A percentile compares a stretch with the other conserved stretches of the same genome.
Evolutionary conservation across 2,113 vertebrate species (phyloP).

Genomic region (Buteo buteo): DNA sequence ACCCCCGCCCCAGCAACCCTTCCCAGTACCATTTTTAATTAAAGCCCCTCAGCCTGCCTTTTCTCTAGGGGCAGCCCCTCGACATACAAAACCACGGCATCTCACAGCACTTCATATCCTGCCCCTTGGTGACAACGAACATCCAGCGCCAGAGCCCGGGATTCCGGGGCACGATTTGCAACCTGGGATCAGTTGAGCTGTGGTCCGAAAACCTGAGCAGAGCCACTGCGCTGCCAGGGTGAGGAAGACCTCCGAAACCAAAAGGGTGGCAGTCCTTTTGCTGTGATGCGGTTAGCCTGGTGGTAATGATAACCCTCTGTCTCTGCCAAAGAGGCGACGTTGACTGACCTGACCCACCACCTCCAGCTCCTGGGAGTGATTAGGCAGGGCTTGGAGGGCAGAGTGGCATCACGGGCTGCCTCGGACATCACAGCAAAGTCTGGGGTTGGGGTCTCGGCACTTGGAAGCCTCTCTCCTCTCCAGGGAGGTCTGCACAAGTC

Average conservation of each 20-base stretch:
- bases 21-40: neutral
- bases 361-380: neutral
- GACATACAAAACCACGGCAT: neutral
- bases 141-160: neutral
- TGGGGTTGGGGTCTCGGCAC: neutral
- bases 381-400: neutral
- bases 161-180: fast-evolving
- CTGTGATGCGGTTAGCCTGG: neutral
- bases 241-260: neutral
- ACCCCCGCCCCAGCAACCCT: neutral
- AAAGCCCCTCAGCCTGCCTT: neutral
- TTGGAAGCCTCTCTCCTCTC: neutral
- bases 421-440: neutral
- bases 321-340: neutral
- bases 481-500: neutral
- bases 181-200: neutral
- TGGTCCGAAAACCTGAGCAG: neutral
- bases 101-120: neutral
- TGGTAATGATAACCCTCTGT: neutral
- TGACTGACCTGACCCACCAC: neutral
- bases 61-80: neutral
- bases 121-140: no score
- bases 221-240: neutral
- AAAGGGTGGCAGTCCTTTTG: neutral
- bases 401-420: neutral